These are phyloP conservation scores for Aselliscus stoliczkanus DNA, from an alignment of 2,797 vertebrate genomes.

Conservation along the genomic window DNA sequence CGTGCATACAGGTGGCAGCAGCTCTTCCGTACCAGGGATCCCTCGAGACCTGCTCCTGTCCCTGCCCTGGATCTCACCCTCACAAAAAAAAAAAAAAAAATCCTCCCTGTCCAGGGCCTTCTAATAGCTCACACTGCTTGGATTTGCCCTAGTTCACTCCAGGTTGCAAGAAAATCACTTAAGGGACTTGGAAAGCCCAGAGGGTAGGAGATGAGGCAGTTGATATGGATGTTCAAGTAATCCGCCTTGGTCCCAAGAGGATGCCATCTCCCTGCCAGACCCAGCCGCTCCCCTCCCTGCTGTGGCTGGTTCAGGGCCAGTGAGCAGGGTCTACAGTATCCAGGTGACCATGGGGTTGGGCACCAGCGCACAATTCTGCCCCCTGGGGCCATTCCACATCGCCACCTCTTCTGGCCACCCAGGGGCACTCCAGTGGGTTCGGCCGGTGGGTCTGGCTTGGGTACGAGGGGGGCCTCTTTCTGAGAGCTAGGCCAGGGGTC, in stretches of 20 bases:
- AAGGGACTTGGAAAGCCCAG: background rate
- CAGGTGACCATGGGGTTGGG: background rate
- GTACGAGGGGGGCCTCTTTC: background rate
- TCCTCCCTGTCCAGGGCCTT: fast-evolving
- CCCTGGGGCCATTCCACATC: background rate
- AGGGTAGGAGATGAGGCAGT: background rate
- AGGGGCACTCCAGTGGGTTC: background rate
- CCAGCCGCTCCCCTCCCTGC: fast-evolving
- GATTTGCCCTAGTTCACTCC: background rate
- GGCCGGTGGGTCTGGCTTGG: background rate
- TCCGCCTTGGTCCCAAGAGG: background rate
- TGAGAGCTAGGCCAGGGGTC: background rate
- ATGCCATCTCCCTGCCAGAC: background rate
- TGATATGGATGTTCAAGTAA: background rate
- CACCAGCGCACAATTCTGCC: fast-evolving
- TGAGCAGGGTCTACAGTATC: fast-evolving
- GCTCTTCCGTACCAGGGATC: background rate
- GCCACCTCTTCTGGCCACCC: background rate
- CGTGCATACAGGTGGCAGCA: fast-evolving
- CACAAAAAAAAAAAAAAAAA: fast-evolving
- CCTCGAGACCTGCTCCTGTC: too few relatives aligned
- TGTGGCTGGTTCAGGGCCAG: background rate
- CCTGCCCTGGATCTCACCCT: background rate
- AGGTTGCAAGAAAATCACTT: background rate
- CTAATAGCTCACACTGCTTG: fast-evolving